These are phyloP conservation scores for Lucinisca nassula DNA, from an alignment of 2,888 invertebrate genomes.

Conservation along the genomic window DNA sequence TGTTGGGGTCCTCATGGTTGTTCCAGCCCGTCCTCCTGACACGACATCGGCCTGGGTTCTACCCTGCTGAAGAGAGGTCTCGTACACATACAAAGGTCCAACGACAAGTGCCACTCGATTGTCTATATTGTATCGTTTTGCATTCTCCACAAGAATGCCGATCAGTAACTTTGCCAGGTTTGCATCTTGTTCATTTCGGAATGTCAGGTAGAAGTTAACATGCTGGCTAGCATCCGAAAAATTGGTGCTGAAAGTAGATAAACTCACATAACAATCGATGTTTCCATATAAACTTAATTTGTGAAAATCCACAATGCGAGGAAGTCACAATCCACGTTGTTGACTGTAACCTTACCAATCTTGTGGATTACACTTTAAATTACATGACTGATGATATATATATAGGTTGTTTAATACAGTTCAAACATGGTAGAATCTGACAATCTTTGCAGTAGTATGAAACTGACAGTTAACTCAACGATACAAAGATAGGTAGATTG, in stretches of 20 bases:
- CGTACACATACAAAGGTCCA: slow-evolving; percentile 70
- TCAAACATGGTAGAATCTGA: too few relatives aligned
- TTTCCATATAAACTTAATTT: too few relatives aligned
- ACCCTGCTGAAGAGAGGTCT: slow-evolving; percentile 69
- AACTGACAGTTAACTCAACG: too few relatives aligned
- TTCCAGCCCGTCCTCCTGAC: slow-evolving; percentile 38
- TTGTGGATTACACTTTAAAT: too few relatives aligned
- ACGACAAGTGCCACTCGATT: slow-evolving; percentile 70
- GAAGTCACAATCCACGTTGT: too few relatives aligned
- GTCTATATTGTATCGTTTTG: slow-evolving; percentile 67
- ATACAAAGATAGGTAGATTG: too few relatives aligned
- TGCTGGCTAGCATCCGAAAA: slow-evolving; percentile 47
- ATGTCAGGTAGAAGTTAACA: slow-evolving; percentile 72
- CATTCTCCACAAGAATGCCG: slow-evolving; percentile 73
- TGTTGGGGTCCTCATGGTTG: slow-evolving; percentile 22
- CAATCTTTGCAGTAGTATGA: too few relatives aligned
- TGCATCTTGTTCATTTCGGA: slow-evolving; percentile 71
- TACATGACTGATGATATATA: too few relatives aligned
- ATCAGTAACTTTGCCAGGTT: slow-evolving; percentile 64
- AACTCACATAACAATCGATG: too few relatives aligned
- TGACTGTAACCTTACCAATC: too few relatives aligned
- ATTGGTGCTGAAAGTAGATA: slow-evolving; percentile 38
- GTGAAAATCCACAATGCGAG: too few relatives aligned
- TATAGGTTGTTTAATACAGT: too few relatives aligned
- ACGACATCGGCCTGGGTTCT: slow-evolving; percentile 50